Evolutionary conservation across 1,140 invertebrate species (phyloP), one percentile per base, ranked within the genome.

Genomic region (Microplitis mediator): DNA sequence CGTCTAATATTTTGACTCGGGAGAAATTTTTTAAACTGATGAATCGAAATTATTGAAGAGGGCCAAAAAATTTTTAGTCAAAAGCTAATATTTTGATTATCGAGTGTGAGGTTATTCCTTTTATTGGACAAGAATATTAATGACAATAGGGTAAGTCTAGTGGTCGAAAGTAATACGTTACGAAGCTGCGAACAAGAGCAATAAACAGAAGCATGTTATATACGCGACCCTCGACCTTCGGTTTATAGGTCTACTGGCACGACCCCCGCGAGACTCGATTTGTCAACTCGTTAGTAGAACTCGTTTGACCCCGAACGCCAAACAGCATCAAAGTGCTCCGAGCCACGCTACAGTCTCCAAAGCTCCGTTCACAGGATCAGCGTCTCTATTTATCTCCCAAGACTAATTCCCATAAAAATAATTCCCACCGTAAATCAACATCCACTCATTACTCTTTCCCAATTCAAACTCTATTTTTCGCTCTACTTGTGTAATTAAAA

Each of bases 281-380:
- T 87, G 86, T 87, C 86, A 87, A 87, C 85, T 86, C 85, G 86
- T 85, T 87, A 87, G 85, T 84, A 79, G 75, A 85, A 85, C 83
- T 86, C 84, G 80, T 86, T 87, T 86, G 82, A 84, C 71, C 71
- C 67, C 50, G 34, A 36, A 14, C 13, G 3, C 13, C 8, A 63
- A 52, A 36, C 64, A 35, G 58, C 50, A 54, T 56, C 56, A 60
- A 67, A 65, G 63, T 67, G 36, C 23, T 34, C 35, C 8, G 39
- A 51, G 39, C 60, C 61, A 63, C 32, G 32, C 54, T 34, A 54
- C 9, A 39, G 60, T 8, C 11, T 64, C n/a, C 35, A 4, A 14
- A 8, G 14, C 14, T 64, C n/a, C 62, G 8, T 4, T 36, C 35
- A n/a, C 8, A 62, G 36, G 50, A n/a, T 14, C 39, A 34, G 50